Percentiles rank a stretch among this genome's conserved stretches.
Evolutionary conservation across 2,888 invertebrate species (phyloP).

Genomic region (Polietes domitor): DNA sequence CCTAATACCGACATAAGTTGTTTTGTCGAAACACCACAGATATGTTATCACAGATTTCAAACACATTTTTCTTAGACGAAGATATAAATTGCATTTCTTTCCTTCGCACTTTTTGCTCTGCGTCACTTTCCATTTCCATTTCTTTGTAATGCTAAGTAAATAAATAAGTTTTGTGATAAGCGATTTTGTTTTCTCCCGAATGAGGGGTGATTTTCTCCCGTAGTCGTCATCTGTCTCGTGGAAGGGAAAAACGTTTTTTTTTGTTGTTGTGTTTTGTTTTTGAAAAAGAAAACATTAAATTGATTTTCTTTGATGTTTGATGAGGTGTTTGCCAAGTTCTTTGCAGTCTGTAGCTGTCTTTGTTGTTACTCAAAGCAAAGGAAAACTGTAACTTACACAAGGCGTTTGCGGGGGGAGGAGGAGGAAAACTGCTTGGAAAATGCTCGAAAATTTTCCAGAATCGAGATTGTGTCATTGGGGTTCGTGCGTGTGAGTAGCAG

Average conservation of each 20-base stretch:
- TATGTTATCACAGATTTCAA: conserved; percentile 59
- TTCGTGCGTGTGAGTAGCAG: neutral
- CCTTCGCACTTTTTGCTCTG: neutral
- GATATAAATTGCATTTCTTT: conserved; percentile 62
- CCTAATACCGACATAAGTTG: too few relatives aligned
- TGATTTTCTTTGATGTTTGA: conserved; percentile 76
- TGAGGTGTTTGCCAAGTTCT: conserved; percentile 76
- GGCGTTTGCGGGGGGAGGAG: neutral
- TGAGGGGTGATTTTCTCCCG: conserved; percentile 32
- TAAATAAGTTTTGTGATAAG: conserved; percentile 67
- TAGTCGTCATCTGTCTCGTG: conserved; percentile 15
- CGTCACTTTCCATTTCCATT: conserved; percentile 34
- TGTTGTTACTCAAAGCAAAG: neutral
- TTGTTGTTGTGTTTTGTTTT: neutral
- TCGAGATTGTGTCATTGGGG: conserved; percentile 5
- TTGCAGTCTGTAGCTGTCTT: conserved; percentile 61
- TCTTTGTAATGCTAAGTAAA: conserved; percentile 61
- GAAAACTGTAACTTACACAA: neutral
- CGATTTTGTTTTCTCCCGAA: conserved; percentile 39
- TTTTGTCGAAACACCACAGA: neutral
- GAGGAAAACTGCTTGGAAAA: neutral
- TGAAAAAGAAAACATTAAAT: conserved; percentile 60
- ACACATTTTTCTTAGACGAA: conserved; percentile 57
- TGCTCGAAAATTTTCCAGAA: neutral
- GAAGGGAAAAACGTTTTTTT: conserved; percentile 17